Base-by-base conservation (phyloP, 1,140 invertebrate species). In the Belonocnema kinseyi region DNA sequence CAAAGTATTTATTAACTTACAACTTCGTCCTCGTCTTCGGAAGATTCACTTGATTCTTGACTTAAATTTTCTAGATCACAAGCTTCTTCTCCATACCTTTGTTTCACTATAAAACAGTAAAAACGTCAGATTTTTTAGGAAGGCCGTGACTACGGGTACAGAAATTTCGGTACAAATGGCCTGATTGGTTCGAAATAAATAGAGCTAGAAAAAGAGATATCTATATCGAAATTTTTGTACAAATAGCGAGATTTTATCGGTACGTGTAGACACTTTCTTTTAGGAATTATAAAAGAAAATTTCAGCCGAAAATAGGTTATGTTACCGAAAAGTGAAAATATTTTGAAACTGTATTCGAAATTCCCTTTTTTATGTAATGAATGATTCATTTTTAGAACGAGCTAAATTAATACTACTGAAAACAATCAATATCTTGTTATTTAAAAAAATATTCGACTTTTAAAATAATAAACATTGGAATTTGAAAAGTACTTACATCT, bases 51-150 rank as follows among this genome's bases (percentile, higher is more conserved):
- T 7, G 90, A 89, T 46, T 88, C 86, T 4, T 90, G 92, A 46
- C 92, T 91, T 0, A 85, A 77, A 50, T 50, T 86, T 75, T 83
- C 80, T 11, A 90, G 21, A 14, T 66, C 46, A 40, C 61, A 66
- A 1, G 61, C 87, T 73, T 92, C 88, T 80, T 94, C 92, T 73
- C 95, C 95, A 88, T 96, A 96, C 74, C 93, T 94, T 83, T 94
- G 94, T 91, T 96, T 96, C 53, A 96, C 95, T 97, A 77, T 46
- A 92, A 91, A 58, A 56, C 50, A 78, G 77, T 52, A 54, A 46
- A 53, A 58, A 66, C 54, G 70, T 12, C 56, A 61, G 5, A 16
- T 26, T 33, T 66, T 66, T 33, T 33, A 3, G 4, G 5, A 33
- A 33, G 26, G 26, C 5, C 26, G 26, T 33, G 2, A 4, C 26